Evolutionary conservation across 2,888 invertebrate genomes (phyloP).

Genomic region (Patella pellucida): DNA sequence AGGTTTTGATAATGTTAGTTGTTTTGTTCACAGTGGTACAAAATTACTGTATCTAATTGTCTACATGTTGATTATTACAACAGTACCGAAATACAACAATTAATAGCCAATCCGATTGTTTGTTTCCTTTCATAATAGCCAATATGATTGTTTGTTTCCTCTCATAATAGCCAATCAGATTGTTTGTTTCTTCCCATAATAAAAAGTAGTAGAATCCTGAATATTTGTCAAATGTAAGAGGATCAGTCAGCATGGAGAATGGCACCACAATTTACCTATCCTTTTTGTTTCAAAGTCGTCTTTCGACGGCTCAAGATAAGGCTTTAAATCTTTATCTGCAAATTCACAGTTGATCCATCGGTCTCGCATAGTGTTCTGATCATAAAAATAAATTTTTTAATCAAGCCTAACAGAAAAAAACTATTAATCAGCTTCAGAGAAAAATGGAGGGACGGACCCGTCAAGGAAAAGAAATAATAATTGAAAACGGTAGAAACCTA

Average conservation of each 20-base stretch:
- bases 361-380: constrained; percentile 83
- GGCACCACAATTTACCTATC: constrained; percentile 62
- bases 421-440: constrained; percentile 5
- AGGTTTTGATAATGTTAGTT: too few species aligned
- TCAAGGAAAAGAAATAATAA: neutral
- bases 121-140: too few species aligned
- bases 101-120: too few species aligned
- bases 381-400: constrained; percentile 34
- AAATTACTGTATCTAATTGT: too few species aligned
- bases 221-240: neutral
- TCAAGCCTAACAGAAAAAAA: constrained; percentile 21
- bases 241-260: constrained; percentile 5
- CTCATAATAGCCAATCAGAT: too few species aligned
- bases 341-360: constrained; percentile 99
- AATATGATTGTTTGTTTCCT: too few species aligned
- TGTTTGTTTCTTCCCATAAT: too few species aligned
- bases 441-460: constrained; percentile 14
- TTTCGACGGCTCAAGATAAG: constrained; percentile 83
- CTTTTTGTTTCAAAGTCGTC: constrained; percentile 61
- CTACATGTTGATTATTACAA: too few species aligned
- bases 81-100: too few species aligned
- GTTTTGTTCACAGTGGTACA: too few species aligned
- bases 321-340: constrained; percentile 96
- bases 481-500: too few species aligned
- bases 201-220: neutral